Conservation (phyloP, 2,888 invertebrate species). For the Diadegma fenestrale region DNA sequence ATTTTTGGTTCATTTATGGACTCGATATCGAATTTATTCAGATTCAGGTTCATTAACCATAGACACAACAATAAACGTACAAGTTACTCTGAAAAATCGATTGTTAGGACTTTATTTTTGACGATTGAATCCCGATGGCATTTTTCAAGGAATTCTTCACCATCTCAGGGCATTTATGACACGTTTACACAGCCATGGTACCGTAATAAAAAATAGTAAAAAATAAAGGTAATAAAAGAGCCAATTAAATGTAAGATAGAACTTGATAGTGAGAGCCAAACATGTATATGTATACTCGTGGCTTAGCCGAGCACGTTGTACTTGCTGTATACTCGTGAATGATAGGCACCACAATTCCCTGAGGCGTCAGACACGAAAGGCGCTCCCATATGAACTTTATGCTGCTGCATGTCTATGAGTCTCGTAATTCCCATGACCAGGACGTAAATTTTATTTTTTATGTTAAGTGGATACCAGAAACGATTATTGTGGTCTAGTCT, state of each 20-base stretch:
- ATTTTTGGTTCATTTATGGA: background rate
- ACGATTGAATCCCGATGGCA: background rate
- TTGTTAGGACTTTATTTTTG: background rate
- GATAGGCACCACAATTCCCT: slow-evolving; percentile 75
- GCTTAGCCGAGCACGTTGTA: slow-evolving; percentile 41
- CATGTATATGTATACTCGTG: slow-evolving; percentile 49
- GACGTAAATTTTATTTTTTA: slow-evolving; percentile 69
- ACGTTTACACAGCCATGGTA: background rate
- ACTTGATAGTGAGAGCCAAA: slow-evolving; percentile 41
- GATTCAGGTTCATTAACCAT: background rate
- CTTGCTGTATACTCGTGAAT: slow-evolving; percentile 25
- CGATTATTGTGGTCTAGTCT: slow-evolving; percentile 44
- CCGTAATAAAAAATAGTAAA: background rate
- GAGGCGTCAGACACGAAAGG: slow-evolving; percentile 72
- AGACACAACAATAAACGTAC: background rate
- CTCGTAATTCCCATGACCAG: slow-evolving; percentile 78
- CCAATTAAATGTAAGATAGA: slow-evolving; percentile 47
- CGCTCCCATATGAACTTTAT: slow-evolving; percentile 57
- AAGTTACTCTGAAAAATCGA: background rate
- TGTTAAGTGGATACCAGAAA: slow-evolving; percentile 19
- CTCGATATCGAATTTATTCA: background rate
- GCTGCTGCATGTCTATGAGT: slow-evolving; percentile 25
- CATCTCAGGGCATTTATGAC: background rate
- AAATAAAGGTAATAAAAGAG: slow-evolving; percentile 30
- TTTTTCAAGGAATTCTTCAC: slow-evolving; percentile 4